phyloP scores from a whole-genome alignment of 35 echinoderm and acorn worm genomes.

The Stichopus chloronotus region DNA sequence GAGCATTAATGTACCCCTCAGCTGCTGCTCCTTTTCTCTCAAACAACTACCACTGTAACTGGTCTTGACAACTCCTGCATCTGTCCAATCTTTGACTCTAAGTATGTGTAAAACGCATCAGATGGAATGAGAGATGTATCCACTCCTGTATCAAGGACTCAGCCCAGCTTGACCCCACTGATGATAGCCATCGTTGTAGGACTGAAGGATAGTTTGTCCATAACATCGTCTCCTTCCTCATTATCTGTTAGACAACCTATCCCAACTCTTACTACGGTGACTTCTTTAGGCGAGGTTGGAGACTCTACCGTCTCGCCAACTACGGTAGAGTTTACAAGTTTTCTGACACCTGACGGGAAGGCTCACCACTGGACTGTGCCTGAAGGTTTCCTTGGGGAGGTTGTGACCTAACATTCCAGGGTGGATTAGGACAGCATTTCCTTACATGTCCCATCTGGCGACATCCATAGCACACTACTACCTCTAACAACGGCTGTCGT shows the following conservation, averaged over 20 bases:
- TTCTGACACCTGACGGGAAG: background rate
- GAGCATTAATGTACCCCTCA: background rate
- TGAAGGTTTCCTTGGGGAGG: background rate
- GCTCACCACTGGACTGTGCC: background rate
- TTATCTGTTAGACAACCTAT: background rate
- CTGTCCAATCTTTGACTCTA: conserved; percentile 13
- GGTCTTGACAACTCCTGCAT: conserved; percentile 3
- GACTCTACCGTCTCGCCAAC: background rate
- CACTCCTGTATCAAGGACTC: conserved; percentile 64
- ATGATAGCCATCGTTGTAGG: conserved; percentile 29
- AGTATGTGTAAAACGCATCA: conserved; percentile 25
- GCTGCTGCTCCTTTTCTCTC: background rate
- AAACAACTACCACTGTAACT: background rate
- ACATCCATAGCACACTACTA: background rate
- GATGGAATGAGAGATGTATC: conserved; percentile 66
- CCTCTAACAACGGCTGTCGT: background rate
- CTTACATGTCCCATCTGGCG: background rate
- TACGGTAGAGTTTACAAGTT: conserved; percentile 10
- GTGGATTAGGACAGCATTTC: background rate
- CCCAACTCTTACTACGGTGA: background rate
- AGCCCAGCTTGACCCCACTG: conserved; percentile 49
- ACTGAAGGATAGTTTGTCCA: conserved; percentile 33
- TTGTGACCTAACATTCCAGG: no score
- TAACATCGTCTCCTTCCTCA: background rate
- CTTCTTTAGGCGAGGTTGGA: background rate